Base-by-base conservation (phyloP, 2,888 invertebrate genomes). In the Agriopis aurantiaria region DNA sequence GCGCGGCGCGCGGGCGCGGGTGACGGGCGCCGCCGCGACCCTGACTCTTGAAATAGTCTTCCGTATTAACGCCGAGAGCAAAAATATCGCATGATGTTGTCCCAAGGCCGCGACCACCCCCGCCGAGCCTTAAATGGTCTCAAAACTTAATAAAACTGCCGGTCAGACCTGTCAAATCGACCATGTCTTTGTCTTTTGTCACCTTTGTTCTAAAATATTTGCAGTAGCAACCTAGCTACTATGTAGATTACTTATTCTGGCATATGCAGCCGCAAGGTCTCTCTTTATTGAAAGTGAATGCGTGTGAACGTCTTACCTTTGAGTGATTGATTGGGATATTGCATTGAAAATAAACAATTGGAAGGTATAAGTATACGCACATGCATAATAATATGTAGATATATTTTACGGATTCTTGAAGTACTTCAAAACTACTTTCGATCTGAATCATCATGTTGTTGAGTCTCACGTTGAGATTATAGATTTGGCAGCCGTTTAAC, bases 41-140 rank as follows among this genome's bases (percentile, higher is more conserved):
- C 92, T 94, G 93, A 93, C 93, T 93, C 94, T 93, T 94, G 93
- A 94, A 94, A 94, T 94, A 94, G 94, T 93, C 94, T 93, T 94
- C 94, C 94, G 94, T 91, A 89, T 93, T 91, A 91, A 89, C 88
- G 89, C 81, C 80, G 88, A 88, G 88, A 89, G 91, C 91, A 87
- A 92, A 94, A 93, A 93, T 94, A 93, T 92, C 91, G 92, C 89
- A 91, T 91, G 91, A 92, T 91, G 91, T 87, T 83, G 89, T 81
- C 79, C 85, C 90, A 92, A 92, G 93, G 85, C 80, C 83, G 75
- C 69, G 74, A 78, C 60, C 69, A 88, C 88, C 87, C 88, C 86
- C 87, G 84, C 80, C 80, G 76, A 72, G 74, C 89, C 90, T 80
- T 87, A 87, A 84, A 86, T 82, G 89, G 89, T 80, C 80, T 81